These are phyloP conservation scores for Sinocyclocheilus grahami DNA, from an alignment of 2,113 vertebrate genomes.

Conservation along the genomic window DNA sequence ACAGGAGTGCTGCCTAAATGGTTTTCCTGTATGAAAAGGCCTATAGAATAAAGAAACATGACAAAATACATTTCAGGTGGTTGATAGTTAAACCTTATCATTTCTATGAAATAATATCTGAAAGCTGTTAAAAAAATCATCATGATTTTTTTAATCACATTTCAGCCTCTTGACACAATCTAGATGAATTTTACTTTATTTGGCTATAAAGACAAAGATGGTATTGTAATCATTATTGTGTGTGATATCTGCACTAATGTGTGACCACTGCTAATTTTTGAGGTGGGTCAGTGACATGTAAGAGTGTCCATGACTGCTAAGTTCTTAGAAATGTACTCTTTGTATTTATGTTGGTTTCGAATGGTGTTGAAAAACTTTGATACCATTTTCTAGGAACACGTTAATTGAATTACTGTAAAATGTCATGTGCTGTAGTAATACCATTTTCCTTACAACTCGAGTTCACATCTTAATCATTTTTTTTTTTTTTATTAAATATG, in stretches of 20 bases:
- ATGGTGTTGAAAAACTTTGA: neutral
- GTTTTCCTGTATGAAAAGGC: neutral
- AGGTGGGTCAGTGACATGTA: neutral
- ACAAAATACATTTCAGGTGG: neutral
- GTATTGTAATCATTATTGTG: neutral
- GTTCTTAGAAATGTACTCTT: neutral
- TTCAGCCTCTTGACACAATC: neutral
- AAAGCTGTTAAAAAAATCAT: neutral
- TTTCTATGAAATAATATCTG: neutral
- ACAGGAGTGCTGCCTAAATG: conserved; percentile 32
- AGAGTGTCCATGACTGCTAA: too few species aligned
- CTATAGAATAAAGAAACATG: conserved; percentile 9
- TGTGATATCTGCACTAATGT: neutral
- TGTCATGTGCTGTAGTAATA: neutral
- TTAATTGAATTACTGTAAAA: neutral
- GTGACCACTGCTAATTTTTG: neutral
- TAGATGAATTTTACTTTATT: neutral
- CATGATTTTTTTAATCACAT: neutral
- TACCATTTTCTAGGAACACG: neutral
- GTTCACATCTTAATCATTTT: neutral
- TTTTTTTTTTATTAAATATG: too few species aligned
- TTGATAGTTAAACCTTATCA: neutral
- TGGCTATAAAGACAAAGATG: neutral
- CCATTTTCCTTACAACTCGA: neutral
- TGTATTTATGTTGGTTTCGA: neutral